A percentile compares a stretch with the other conserved stretches of the same genome.
These are phyloP conservation scores for Sesia bembeciformis DNA, from an alignment of 2,888 invertebrate species.

Conservation along the genomic window DNA sequence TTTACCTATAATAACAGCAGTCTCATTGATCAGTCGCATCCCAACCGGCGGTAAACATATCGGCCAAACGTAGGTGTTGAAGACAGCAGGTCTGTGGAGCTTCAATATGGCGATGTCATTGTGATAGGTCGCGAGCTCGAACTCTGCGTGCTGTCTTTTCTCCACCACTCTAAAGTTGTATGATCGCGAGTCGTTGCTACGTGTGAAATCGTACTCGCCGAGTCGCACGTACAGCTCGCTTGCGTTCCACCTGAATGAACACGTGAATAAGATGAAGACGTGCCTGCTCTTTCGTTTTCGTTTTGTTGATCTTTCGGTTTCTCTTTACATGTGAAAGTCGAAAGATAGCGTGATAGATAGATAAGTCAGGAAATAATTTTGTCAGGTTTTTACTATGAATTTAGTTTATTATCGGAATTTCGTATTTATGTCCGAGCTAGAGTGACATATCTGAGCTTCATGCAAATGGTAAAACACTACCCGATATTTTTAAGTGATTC, in stretches of 20 bases:
- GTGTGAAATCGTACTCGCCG: slow-evolving; percentile 86
- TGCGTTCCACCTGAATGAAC: slow-evolving; percentile 62
- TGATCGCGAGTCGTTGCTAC: slow-evolving; percentile 79
- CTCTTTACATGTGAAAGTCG: too few relatives aligned
- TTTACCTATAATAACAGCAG: slow-evolving; percentile 79
- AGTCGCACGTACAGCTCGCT: slow-evolving; percentile 80
- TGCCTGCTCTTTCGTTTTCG: too few relatives aligned
- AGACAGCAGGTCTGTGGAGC: slow-evolving; percentile 77
- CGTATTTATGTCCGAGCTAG: too few relatives aligned
- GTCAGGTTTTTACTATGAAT: too few relatives aligned
- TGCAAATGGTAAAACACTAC: too few relatives aligned
- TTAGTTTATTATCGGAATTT: too few relatives aligned
- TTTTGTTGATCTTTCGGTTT: too few relatives aligned
- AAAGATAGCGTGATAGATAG: too few relatives aligned
- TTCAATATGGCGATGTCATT: slow-evolving; percentile 86
- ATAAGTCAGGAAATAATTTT: too few relatives aligned
- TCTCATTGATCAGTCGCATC: slow-evolving; percentile 74
- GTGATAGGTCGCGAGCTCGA: slow-evolving; percentile 78
- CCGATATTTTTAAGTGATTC: too few relatives aligned
- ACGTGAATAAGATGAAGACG: too few relatives aligned
- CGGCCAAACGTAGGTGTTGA: slow-evolving; percentile 88
- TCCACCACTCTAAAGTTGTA: slow-evolving; percentile 80
- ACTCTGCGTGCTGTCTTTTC: slow-evolving; percentile 80
- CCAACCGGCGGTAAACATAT: slow-evolving; percentile 85
- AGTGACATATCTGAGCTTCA: too few relatives aligned